Base-by-base conservation (phyloP, 2,888 invertebrate genomes). In the Heliconius sara region DNA sequence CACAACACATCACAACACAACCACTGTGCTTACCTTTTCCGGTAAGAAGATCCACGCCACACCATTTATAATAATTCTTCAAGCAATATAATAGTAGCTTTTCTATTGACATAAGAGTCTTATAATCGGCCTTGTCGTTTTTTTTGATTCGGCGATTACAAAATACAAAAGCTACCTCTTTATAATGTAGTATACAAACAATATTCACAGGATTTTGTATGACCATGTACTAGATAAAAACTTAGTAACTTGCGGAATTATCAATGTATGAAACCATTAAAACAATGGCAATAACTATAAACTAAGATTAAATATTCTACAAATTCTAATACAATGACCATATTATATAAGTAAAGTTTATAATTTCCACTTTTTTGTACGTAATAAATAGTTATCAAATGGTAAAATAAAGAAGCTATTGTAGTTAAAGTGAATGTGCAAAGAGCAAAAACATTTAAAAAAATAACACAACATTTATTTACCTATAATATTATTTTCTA, bases 291-390 rank as follows among this genome's bases (percentile, higher is more conserved):
- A n/a, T 57, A 22, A 22, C 22, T 57, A n/a, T 22, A 57, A 22
- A 57, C 7, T 57, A n/a, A 57, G 10, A 10, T 22, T 3, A 57
- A 57, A 57, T 22, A 57, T 30, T 66, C 30, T 66, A 66, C 16
- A 66, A 19, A 66, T 34, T 27, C 7, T 25, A 65, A 25, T 65
- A 27, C 27, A 65, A 27, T 16, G 13, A 65, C 0, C 47, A 16
- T 65, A 66, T 16, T 66, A 30, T 19, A 34, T 9, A 30, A 22
- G 7, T 19, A 30, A 66, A 19, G 30, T 30, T 66, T 19, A 66
- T 66, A 66, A 65, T 30, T 30, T 66, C 66, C 66, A 30, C 19
- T 66, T 66, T 66, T 66, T 19, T 66, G 30, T 66, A 22, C 30
- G 6, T 66, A 7, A 30, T 19, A 66, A 52, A 66, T 30, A 66